phyloP scores from a whole-genome alignment of 2,113 vertebrate species.

The Calidris pugnax region DNA sequence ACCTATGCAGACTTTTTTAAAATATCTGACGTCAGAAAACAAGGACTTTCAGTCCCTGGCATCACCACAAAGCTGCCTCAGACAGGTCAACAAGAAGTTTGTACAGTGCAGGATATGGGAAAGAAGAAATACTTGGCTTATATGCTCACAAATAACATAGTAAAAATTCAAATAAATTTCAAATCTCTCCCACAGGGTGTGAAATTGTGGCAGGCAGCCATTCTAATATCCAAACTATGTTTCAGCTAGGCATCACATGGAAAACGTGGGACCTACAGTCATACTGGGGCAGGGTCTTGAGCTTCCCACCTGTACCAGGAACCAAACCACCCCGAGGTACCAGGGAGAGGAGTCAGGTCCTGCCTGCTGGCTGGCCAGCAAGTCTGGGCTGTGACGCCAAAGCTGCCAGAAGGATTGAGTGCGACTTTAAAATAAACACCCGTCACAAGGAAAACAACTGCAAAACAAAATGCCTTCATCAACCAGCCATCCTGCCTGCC shows the following conservation, averaged over 20 bases:
- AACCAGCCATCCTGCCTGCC: not conserved
- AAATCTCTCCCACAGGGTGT: not conserved
- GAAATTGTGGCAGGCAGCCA: not conserved
- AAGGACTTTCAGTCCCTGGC: not conserved
- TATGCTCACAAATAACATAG: not conserved
- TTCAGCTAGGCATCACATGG: not conserved
- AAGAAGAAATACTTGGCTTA: not conserved
- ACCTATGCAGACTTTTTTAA: not conserved
- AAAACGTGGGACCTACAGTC: not conserved
- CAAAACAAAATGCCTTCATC: not conserved
- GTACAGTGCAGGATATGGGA: not conserved
- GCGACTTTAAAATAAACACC: not conserved
- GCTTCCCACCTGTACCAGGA: not conserved
- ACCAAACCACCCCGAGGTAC: accelerated
- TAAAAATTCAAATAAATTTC: not conserved
- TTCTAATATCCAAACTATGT: not conserved
- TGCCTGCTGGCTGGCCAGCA: accelerated
- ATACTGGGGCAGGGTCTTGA: not conserved
- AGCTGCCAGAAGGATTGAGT: not conserved
- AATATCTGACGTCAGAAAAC: not conserved
- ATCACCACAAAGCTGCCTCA: not conserved
- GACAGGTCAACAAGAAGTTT: not conserved
- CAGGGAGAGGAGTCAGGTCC: not conserved
- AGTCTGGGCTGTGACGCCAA: not conserved
- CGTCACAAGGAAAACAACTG: not conserved